Evolutionary conservation across 2,797 vertebrate species (phyloP).

Genomic region (Zenarchopterus dispar): DNA sequence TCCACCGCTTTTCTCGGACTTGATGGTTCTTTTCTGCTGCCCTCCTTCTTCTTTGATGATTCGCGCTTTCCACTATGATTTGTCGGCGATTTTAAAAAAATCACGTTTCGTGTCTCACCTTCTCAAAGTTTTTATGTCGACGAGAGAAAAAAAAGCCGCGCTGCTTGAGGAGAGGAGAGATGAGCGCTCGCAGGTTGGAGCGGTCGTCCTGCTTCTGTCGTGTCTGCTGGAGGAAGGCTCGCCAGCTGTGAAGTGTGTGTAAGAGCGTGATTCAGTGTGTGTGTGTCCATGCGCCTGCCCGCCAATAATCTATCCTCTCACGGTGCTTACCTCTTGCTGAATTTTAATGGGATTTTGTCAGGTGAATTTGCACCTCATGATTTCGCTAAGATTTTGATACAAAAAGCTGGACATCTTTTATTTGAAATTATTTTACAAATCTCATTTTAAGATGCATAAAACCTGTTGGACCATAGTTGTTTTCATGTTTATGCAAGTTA

Average conservation of each 20-base stretch:
- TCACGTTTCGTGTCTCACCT: constrained; percentile 48
- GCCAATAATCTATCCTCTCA: constrained; percentile 80
- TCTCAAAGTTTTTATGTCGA: constrained; percentile 67
- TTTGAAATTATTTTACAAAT: no score
- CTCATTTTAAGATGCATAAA: no score
- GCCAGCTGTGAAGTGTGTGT: constrained; percentile 66
- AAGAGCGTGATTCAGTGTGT: constrained; percentile 9
- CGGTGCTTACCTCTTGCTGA: constrained; percentile 70
- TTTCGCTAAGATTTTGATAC: constrained; percentile 15
- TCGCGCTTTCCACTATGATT: constrained; percentile 45
- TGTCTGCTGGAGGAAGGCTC: constrained; percentile 66
- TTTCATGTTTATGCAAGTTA: no score
- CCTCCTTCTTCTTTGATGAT: constrained; percentile 15
- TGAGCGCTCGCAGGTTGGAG: constrained; percentile 69
- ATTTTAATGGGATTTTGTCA: constrained; percentile 69
- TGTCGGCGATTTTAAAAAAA: constrained; percentile 16
- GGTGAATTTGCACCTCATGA: constrained; percentile 36
- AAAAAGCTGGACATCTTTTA: not conserved
- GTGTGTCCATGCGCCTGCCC: constrained; percentile 39
- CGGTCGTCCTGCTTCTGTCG: constrained; percentile 76
- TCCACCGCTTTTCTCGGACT: constrained; percentile 72
- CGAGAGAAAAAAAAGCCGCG: constrained; percentile 50
- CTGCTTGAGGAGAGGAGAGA: constrained; percentile 45
- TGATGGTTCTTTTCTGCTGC: constrained; percentile 45
- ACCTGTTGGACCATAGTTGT: no score